phyloP scores from a whole-genome alignment of 2,888 invertebrate genomes.

The Papilio gigon region DNA sequence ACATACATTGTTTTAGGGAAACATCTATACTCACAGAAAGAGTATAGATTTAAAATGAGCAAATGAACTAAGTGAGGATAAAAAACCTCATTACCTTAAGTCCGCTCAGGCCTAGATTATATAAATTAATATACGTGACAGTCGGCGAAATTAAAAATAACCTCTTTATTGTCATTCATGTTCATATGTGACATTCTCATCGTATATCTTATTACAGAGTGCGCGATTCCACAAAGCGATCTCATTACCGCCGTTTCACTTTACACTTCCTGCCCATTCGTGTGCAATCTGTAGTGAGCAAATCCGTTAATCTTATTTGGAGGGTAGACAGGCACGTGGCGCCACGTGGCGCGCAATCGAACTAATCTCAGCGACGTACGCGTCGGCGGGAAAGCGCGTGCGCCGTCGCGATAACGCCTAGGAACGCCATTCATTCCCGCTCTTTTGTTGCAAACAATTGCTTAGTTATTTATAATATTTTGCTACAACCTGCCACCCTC shows the following conservation, averaged over 20 bases:
- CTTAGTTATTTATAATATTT: conserved; percentile 82
- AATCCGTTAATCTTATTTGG: conserved; percentile 82
- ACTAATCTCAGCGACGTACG: conserved; percentile 79
- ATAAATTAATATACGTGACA: neutral
- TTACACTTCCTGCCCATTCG: conserved; percentile 81
- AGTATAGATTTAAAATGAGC: neutral
- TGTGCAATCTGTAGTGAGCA: conserved; percentile 83
- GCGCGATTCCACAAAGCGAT: conserved; percentile 70
- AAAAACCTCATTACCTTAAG: neutral
- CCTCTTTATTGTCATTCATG: neutral
- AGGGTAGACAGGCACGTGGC: conserved; percentile 78
- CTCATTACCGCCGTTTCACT: conserved; percentile 81
- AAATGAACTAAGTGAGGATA: neutral
- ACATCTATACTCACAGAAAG: no score
- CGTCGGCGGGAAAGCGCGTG: conserved; percentile 74
- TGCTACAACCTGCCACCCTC: conserved; percentile 79
- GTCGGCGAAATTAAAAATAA: neutral
- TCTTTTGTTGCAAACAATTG: conserved; percentile 81
- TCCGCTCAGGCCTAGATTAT: neutral
- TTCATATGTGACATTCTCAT: conserved; percentile 24
- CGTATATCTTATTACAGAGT: conserved; percentile 53
- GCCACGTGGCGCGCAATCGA: conserved; percentile 68
- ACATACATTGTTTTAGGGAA: no score
- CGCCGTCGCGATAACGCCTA: conserved; percentile 78
- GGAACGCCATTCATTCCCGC: conserved; percentile 79